Percentiles rank a stretch among this genome's conserved stretches.
Conservation (phyloP, 2,888 invertebrate genomes). For the Dinocampus coccinellae region DNA sequence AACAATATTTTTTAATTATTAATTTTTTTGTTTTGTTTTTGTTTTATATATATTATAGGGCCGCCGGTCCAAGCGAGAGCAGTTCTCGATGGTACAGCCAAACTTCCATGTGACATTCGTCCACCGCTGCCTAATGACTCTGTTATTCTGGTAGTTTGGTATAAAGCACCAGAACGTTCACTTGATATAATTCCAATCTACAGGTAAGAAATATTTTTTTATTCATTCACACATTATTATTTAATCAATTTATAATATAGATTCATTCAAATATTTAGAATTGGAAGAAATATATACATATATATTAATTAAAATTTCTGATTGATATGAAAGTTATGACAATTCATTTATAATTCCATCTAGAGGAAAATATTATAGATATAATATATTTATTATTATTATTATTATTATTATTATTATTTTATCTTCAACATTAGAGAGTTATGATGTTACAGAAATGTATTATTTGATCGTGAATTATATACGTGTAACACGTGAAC, state of each 20-base stretch:
- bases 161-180: slow-evolving; percentile 71
- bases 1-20: too few species aligned
- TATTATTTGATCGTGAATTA: background rate
- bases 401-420: too few species aligned
- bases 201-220: slow-evolving; percentile 75
- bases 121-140: slow-evolving; percentile 82
- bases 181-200: slow-evolving; percentile 88
- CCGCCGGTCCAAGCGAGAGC: slow-evolving; percentile 77
- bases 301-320: too few species aligned
- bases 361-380: too few species aligned
- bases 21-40: background rate
- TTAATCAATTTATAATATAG: too few species aligned
- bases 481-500: background rate
- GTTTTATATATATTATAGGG: too few species aligned
- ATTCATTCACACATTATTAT: too few species aligned
- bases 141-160: slow-evolving; percentile 90
- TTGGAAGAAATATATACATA: too few species aligned
- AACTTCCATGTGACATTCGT: slow-evolving; percentile 88
- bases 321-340: too few species aligned
- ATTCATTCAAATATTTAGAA: too few species aligned
- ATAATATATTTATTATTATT: too few species aligned
- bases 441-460: background rate
- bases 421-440: background rate
- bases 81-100: slow-evolving; percentile 83
- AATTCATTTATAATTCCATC: too few species aligned